phyloP scores from a whole-genome alignment of 2,113 vertebrate species.

The Ciconia stormi region DNA sequence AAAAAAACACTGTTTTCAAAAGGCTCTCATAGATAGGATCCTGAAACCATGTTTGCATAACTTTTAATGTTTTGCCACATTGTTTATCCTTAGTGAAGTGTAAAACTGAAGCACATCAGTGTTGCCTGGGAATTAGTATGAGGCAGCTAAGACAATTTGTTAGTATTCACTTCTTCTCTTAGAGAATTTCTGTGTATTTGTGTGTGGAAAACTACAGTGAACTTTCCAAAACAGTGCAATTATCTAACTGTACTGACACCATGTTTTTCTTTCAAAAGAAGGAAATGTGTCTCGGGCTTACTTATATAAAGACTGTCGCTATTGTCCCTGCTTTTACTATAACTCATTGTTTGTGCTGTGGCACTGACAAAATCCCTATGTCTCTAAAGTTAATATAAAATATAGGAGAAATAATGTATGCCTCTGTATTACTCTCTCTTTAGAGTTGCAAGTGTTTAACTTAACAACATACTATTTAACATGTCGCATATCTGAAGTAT shows the following conservation, averaged over 20 bases:
- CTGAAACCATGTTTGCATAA: constrained; percentile 24
- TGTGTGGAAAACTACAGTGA: neutral
- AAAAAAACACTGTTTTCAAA: constrained; percentile 1
- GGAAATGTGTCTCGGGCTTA: neutral
- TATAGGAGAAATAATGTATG: neutral
- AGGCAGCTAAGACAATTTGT: constrained; percentile 23
- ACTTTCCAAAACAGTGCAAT: neutral
- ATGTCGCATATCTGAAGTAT: neutral
- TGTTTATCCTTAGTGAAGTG: constrained; percentile 23
- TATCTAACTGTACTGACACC: neutral
- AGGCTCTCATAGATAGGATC: constrained; percentile 49
- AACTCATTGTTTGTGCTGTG: neutral
- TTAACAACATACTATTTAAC: neutral
- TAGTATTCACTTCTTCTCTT: neutral
- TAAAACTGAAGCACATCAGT: constrained; percentile 35
- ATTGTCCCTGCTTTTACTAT: neutral
- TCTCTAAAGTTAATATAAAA: neutral
- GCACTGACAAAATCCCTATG: neutral
- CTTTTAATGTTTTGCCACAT: constrained; percentile 45
- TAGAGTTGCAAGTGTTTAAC: neutral
- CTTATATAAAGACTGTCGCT: neutral
- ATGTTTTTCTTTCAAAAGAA: neutral
- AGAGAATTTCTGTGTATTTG: neutral
- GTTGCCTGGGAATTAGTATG: constrained; percentile 41
- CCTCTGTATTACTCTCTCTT: neutral